Evolutionary conservation across 2,113 vertebrate genomes (phyloP), one percentile per base, ranked within the genome.

Genomic region (Larimichthys polyactis): DNA sequence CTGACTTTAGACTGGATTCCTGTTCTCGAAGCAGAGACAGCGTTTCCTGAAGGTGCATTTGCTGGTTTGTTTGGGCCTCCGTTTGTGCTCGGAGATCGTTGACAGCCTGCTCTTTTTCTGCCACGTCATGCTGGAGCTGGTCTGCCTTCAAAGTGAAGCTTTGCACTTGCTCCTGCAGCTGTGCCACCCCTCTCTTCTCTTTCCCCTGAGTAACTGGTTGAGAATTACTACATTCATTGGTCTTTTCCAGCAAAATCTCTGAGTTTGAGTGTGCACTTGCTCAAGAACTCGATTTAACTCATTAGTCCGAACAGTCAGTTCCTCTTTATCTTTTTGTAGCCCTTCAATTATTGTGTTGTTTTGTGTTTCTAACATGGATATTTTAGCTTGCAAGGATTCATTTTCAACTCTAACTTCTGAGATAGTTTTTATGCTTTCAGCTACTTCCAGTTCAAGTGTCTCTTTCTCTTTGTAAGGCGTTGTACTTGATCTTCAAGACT

Each of bases 201-300:
- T 54, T 96, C 93, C 24, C n/a, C 44, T 78, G 19, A 97, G 93
- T 40, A 89, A 69, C 79, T 88, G 89, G 52, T 79, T 79, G 40
- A 97, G 91, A n/a, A 27, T 78, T 1, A 73, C 68, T 74, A 67
- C 94, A 97, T 48, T 97, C 94, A 16, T 92, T 94, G 4, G 93
- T 95, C 83, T 96, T 97, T 20, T 93, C 93, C 46, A 91, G 79
- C 81, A 97, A 79, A 19, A 90, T 89, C 71, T 96, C 91, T 0
- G 94, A 89, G 72, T 93, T 78, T 0, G 93, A 95, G 70, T 87
- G 90, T 24, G 94, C 85, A 83, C 92, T 96, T 96, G 94, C 78
- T 96, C 57, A 0, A 95, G 11, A 66, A 88, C 81, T 60, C 54
- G 15, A 16, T 91, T 95, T 43, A 96, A 82, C 65, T 95, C 91